Evolutionary conservation across 1,140 invertebrate species (phyloP), one percentile per base, ranked within the genome.

Genomic region (Popillia japonica): DNA sequence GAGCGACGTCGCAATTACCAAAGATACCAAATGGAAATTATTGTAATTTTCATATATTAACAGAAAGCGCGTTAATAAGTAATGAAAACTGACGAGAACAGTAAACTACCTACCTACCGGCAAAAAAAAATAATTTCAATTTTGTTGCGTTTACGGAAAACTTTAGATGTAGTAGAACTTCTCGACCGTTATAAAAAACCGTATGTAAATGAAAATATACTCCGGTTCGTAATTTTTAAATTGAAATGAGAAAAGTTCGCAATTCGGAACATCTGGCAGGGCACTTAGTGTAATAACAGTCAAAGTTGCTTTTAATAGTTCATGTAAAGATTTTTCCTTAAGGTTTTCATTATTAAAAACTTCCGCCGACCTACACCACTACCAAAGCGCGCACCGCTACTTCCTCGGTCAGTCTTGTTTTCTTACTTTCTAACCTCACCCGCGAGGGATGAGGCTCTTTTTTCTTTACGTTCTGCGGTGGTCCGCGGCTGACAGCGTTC

Each of bases 321-420:
- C 61, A 68, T 68, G 61, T 68, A 68, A 17, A 68, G 61, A 22
- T 68, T 68, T 68, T 68, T 68, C 61, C 20, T 34, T 68, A 68
- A 68, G 61, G 61, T 68, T 68, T 68, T 68, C 61, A 68, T 68
- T 68, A 68, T 68, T 68, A 68, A 68, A 68, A 68, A 68, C 48
- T n/a, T 7, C 48, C 48, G 7, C 9, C 23, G 17, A 6, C 61
- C 7, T 22, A 22, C 17, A 0, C 20, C 20, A 61, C 0, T 68
- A 3, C 22, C 20, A 23, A 34, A 34, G 27, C 27, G 27, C 27
- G 27, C 27, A 34, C 27, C 27, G 27, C 2, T 34, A 34, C 27
- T 68, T 22, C 61, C 27, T 22, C 20, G 6, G 22, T 14, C 61
- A 9, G 61, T 10, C 61, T 68, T 68, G 22, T 68, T 68, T 27